Conservation (phyloP, 2,113 vertebrate genomes). For the Rattus norvegicus region DNA sequence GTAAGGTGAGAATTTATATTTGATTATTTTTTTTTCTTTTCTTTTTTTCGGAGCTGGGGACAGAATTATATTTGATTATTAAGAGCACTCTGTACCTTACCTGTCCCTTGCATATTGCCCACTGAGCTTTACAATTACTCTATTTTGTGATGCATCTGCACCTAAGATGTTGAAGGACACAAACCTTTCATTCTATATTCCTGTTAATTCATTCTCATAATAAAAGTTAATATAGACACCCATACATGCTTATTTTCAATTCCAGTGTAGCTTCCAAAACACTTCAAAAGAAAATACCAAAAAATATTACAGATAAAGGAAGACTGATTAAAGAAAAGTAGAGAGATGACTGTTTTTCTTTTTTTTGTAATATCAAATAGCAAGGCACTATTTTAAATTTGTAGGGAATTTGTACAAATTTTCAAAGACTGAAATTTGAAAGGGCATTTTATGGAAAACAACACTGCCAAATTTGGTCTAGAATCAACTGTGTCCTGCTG, state of each 20-base stretch:
- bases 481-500: not conserved
- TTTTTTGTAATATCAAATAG: not conserved
- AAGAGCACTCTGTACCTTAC: not conserved
- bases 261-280: not conserved
- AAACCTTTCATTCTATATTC: not conserved
- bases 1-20: not conserved
- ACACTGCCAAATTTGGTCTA: not conserved
- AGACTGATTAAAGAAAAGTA: not conserved
- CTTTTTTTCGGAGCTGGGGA: too few relatives aligned
- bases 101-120: not conserved
- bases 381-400: not conserved
- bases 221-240: not conserved
- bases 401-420: not conserved
- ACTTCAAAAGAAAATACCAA: not conserved
- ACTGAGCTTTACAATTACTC: not conserved
- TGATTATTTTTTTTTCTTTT: too few relatives aligned
- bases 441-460: not conserved
- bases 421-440: not conserved
- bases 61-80: not conserved
- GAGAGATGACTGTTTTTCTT: not conserved
- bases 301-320: not conserved
- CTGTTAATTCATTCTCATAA: not conserved
- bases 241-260: not conserved
- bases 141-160: not conserved
- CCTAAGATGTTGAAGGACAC: not conserved